These are phyloP conservation scores for Rhodeus uyekii DNA, from an alignment of 2,797 vertebrate species.

Conservation along the genomic window DNA sequence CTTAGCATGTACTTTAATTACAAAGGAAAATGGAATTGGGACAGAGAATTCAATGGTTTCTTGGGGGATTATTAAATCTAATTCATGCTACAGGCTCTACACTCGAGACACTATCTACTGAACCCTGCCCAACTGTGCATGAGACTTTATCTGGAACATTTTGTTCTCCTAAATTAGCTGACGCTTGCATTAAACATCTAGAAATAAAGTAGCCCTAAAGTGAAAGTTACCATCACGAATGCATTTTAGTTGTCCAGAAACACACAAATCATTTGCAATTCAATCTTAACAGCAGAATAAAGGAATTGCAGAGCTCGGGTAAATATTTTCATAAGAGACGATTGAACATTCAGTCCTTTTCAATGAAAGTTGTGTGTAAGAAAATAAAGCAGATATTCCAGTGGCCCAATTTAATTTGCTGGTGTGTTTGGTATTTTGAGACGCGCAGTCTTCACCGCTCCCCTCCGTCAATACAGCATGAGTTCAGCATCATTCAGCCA, in stretches of 20 bases:
- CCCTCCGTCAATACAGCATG: slow-evolving; percentile 5
- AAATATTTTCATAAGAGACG: not conserved
- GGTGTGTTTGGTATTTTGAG: slow-evolving; percentile 24
- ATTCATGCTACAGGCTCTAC: slow-evolving; percentile 14
- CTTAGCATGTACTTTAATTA: not conserved
- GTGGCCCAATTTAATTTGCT: slow-evolving; percentile 14
- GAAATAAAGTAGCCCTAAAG: not conserved
- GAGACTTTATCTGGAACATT: slow-evolving; percentile 11
- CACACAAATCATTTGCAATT: not conserved
- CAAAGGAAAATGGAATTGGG: slow-evolving; percentile 16
- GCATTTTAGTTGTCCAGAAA: not conserved
- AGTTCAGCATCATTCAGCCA: slow-evolving; percentile 11
- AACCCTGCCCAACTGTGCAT: not conserved
- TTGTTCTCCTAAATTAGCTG: not conserved
- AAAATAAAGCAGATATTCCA: slow-evolving; percentile 32
- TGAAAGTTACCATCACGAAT: not conserved
- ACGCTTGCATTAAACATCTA: not conserved
- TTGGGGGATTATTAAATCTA: slow-evolving; percentile 4
- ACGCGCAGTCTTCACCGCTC: not conserved
- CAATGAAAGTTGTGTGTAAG: not conserved
- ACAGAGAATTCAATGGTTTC: not conserved
- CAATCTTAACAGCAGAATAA: slow-evolving; percentile 7
- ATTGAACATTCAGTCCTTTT: slow-evolving; percentile 16
- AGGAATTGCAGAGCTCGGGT: not conserved
- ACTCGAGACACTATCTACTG: not conserved